Conservation (phyloP, 2,797 vertebrate genomes). For the Enteromius trimaculatus region DNA sequence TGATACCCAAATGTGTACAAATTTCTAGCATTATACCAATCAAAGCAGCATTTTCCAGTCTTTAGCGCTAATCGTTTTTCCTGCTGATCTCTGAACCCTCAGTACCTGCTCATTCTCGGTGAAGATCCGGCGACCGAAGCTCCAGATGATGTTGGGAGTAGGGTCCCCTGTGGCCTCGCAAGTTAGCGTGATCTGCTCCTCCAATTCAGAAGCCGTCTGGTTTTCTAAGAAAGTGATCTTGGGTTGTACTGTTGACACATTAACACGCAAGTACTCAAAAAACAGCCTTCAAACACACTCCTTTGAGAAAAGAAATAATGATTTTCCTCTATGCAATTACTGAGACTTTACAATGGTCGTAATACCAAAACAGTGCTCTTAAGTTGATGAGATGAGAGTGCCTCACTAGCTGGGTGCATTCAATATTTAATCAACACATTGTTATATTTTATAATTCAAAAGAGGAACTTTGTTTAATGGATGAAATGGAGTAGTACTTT, state of each 20-base stretch:
- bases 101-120: conserved; percentile 94
- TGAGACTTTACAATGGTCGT: conserved; percentile 27
- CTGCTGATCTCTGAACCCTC: neutral
- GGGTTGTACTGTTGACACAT: conserved; percentile 84
- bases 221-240: conserved; percentile 95
- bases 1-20: neutral
- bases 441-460: conserved; percentile 32
- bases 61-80: conserved; percentile 8
- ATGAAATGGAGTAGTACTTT: conserved; percentile 8
- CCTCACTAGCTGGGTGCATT: conserved; percentile 8
- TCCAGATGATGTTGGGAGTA: conserved; percentile 95
- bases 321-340: conserved; percentile 36
- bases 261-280: conserved; percentile 17
- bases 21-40: neutral
- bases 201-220: conserved; percentile 92
- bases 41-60: neutral
- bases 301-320: conserved; percentile 36
- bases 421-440: conserved; percentile 46
- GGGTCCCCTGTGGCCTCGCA: conserved; percentile 97
- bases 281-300: neutral
- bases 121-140: conserved; percentile 86
- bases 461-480: conserved; percentile 29
- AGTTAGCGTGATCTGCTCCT: conserved; percentile 91
- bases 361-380: conserved; percentile 25
- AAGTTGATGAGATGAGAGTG: conserved; percentile 28